Percentiles rank a stretch among this genome's conserved stretches.
Conservation (phyloP, 2,888 invertebrate genomes). For the Blomia tropicalis region DNA sequence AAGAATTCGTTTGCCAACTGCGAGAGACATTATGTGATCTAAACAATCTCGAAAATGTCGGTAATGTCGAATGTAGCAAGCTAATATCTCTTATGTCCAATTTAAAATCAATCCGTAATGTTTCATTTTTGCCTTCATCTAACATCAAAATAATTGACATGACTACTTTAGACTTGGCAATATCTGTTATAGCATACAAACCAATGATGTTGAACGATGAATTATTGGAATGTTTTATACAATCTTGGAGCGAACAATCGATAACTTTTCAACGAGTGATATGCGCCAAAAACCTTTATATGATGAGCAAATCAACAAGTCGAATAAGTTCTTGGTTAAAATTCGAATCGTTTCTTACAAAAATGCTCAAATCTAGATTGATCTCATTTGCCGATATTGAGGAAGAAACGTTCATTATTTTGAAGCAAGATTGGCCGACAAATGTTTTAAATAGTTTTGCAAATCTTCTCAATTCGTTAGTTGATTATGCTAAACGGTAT, state of each 20-base stretch:
- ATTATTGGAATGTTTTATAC: background rate
- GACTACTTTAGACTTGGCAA: conserved; percentile 10
- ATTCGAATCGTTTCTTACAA: conserved; percentile 10
- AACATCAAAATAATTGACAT: conserved; percentile 13
- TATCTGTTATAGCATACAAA: conserved; percentile 3
- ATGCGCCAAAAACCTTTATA: conserved; percentile 10
- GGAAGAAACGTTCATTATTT: background rate
- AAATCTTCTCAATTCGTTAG: conserved; percentile 3
- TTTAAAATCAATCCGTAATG: background rate
- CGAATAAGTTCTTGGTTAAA: conserved; percentile 8
- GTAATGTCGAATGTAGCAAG: too few species aligned
- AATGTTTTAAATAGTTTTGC: conserved; percentile 9
- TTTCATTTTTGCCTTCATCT: background rate
- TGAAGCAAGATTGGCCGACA: conserved; percentile 20
- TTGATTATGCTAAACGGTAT: background rate
- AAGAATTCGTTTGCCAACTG: background rate
- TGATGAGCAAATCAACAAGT: background rate
- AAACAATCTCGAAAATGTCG: background rate
- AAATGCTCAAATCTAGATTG: background rate
- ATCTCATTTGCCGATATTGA: conserved; percentile 1
- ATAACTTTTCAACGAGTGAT: background rate
- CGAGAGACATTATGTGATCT: background rate
- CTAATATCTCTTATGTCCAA: background rate
- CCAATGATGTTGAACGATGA: background rate
- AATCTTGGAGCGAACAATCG: conserved; percentile 5